Conservation (phyloP, 1,140 invertebrate species). For the Leptinotarsa lineolata region DNA sequence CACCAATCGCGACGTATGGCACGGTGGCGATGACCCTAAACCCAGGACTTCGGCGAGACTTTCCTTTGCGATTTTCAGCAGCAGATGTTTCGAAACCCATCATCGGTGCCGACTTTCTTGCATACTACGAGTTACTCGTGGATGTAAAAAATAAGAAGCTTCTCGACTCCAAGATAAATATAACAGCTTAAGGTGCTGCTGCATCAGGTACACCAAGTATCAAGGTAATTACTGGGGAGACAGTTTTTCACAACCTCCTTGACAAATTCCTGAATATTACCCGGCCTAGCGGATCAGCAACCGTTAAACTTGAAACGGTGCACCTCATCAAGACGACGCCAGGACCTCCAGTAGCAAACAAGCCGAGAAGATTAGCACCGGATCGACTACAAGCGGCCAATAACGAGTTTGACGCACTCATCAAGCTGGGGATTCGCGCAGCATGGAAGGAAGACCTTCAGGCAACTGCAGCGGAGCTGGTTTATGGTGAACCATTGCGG, state of each 20-base stretch:
- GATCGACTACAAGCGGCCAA: conserved; percentile 50
- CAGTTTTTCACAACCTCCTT: conserved; percentile 50
- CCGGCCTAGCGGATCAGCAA: neutral
- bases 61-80: conserved; percentile 52
- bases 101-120: conserved; percentile 55
- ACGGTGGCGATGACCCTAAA: too few relatives aligned
- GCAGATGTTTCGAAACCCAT: conserved; percentile 53
- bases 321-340: conserved; percentile 13
- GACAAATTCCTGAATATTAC: conserved; percentile 3
- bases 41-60: too few relatives aligned
- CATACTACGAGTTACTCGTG: conserved; percentile 48
- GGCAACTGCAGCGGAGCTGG: too few relatives aligned
- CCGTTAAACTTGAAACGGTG: neutral
- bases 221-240: too few relatives aligned
- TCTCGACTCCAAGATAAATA: too few relatives aligned
- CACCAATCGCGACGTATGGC: too few relatives aligned
- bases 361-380: conserved; percentile 52
- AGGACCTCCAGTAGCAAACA: conserved; percentile 11
- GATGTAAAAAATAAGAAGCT: conserved; percentile 46
- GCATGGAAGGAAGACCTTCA: too few relatives aligned
- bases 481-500: too few relatives aligned
- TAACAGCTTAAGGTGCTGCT: too few relatives aligned
- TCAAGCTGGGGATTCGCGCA: conserved; percentile 34
- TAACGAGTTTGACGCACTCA: conserved; percentile 45
- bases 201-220: neutral